Evolutionary conservation across 2,888 invertebrate genomes (phyloP), one percentile per base, ranked within the genome.

Genomic region (Branchellion lobata): DNA sequence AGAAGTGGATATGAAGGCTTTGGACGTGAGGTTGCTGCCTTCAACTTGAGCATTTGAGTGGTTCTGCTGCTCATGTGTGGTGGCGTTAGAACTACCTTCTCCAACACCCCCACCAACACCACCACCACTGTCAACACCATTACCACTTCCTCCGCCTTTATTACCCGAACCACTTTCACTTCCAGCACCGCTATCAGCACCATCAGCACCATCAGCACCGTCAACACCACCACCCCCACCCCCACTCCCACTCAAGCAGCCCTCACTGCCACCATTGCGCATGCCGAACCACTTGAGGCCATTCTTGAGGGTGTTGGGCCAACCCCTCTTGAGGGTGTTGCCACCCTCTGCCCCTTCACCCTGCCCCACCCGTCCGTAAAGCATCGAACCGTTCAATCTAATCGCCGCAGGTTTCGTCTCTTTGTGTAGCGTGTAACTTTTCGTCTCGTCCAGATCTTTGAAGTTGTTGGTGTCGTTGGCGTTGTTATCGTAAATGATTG

Each of bases 301-400:
- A 65, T 77, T 77, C 29, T 40, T 65, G n/a, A 77, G 24, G 0
- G 77, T 65, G 24, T 77, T 77, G 1, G 77, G 77, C 36, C 65
- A 18, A 11, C 77, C 77, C 1, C 77, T 31, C 21, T 34, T 57
- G 3, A 77, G 73, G 24, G 47, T 73, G 40, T 47, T 73, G 34
- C 24, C 36, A 27, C 33, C 29, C 8, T n/a, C 31, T 8, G 5
- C 34, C 3, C 71, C 2, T 34, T n/a, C 21, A 69, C 11, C 65
- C 40, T 40, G 40, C 40, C 40, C 40, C 40, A 14, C 14, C 40
- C 40, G 40, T 40, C 40, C 61, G 18, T 18, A 47, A 18, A 24
- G 3, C 61, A 57, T 57, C 24, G 61, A 57, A n/a, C 61, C 61
- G 21, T 57, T 57, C 61, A 57, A 57, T n/a, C 61, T 57, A 40